Evolutionary conservation across 2,113 vertebrate species (phyloP), one percentile per base, ranked within the genome.

Genomic region (Eublepharis macularius): DNA sequence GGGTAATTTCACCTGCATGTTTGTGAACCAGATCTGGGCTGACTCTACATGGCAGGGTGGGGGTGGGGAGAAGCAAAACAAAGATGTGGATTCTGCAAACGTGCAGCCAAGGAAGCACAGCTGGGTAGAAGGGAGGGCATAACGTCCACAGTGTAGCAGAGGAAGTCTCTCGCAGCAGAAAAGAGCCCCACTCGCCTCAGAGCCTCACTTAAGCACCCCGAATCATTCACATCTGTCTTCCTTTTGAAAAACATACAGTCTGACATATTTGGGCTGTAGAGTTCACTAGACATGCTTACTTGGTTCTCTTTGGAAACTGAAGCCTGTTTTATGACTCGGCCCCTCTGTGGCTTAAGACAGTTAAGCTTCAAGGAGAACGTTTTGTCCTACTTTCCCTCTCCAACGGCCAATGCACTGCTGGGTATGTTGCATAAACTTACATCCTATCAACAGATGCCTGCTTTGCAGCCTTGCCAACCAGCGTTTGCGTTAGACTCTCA

Each of bases 261-360:
- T 36, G 34, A 76, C 85, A 80, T 87, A 63, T 81, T 89, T 87
- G 85, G 78, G 74, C 82, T 68, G 10, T 39, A 77, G 39, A 75
- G 5, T n/a, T 43, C 74, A 32, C 81, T 0, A 3, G 83, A 91
- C n/a, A 87, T 83, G 63, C 39, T 76, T 65, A 69, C 34, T 63
- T 75, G 77, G 49, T 87, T 88, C 81, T 89, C 85, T 76, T 88
- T 49, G 81, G 4, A 24, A 76, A 66, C 14, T 19, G 1, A 76
- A 51, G n/a, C 1, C 26, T 41, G 29, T 54, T 73, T n/a, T 32
- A 45, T 16, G 60, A 43, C 36, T 26, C 54, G 5, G 9, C 36
- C 11, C 21, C 16, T 49, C 45, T 51, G 39, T 68, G 47, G 9
- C 39, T 7, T 24, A n/a, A 69, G 73, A 82, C 32, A 41, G 5